Percentiles rank a stretch among this genome's conserved stretches.
phyloP scores from a whole-genome alignment of 2,888 invertebrate species.

The Spodoptera exigua region DNA sequence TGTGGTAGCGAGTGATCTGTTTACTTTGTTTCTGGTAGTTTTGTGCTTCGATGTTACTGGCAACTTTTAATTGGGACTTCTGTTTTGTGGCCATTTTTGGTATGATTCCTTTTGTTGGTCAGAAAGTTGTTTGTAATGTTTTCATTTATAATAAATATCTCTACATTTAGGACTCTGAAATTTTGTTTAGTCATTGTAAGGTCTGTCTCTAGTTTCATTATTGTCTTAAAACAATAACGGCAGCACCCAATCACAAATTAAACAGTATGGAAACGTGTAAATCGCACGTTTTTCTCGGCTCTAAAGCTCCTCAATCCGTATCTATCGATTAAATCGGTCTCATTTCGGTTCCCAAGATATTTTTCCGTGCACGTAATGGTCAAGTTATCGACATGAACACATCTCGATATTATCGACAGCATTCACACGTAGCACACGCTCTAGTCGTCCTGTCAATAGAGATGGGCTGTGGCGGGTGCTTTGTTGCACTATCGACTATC shows the following conservation, averaged over 20 bases:
- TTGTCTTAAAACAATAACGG: too few relatives aligned
- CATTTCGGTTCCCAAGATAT: conserved; percentile 75
- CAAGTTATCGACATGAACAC: conserved; percentile 78
- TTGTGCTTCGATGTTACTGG: conserved; percentile 27
- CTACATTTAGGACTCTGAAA: too few relatives aligned
- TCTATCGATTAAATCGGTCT: conserved; percentile 71
- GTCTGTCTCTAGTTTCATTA: too few relatives aligned
- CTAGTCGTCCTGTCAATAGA: conserved; percentile 82
- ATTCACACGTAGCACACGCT: conserved; percentile 89
- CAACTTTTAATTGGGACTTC: conserved; percentile 56
- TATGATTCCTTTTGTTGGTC: not conserved
- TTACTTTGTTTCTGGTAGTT: conserved; percentile 63
- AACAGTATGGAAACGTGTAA: conserved; percentile 12
- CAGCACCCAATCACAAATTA: not conserved
- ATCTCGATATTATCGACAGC: conserved; percentile 86
- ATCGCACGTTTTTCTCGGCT: conserved; percentile 32
- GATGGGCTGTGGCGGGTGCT: conserved; percentile 84
- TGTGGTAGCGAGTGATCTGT: conserved; percentile 68
- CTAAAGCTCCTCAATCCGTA: conserved; percentile 53
- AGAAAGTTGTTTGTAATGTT: conserved; percentile 2
- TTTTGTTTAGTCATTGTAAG: too few relatives aligned
- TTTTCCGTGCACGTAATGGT: conserved; percentile 82
- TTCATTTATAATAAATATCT: too few relatives aligned
- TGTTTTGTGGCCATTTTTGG: conserved; percentile 42
- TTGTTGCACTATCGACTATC: conserved; percentile 84